Evolutionary conservation across 2,113 vertebrate species (phyloP), one percentile per base, ranked within the genome.

Genomic region (Aspidoscelis tigris): DNA sequence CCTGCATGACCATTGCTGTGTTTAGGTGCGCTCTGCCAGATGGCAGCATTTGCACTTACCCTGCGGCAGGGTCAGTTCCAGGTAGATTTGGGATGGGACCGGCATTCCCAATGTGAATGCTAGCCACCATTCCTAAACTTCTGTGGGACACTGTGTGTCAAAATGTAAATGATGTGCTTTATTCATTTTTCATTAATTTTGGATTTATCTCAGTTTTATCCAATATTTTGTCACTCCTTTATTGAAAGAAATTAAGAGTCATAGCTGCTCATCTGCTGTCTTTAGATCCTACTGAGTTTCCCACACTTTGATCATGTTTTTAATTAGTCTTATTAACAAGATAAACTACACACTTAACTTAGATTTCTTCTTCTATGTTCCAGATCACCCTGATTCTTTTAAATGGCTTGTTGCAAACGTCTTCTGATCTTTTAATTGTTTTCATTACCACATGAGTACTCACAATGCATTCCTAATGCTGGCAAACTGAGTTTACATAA

Each of bases 271-370:
- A 24, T 43, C 61, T 82, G 65, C 53, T 21, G n/a, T n/a, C 18
- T 78, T 78, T 41, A 73, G 43, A 78, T 78, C 55, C 11, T 82
- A 22, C 55, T 78, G 44, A 43, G 44, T 74, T 77, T 44, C 80
- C 47, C 71, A 55, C 20, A 76, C 72, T 88, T 88, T 83, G 81
- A 80, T 83, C 8, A 44, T 75, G 11, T 76, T 66, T 76, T 47
- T 80, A 81, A 82, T 85, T 82, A 78, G 55, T 71, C 71, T 85
- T 69, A 77, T 87, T 87, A 80, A 26, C 58, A 76, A 71, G 58
- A 47, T 70, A 81, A 85, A 89, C 76, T 81, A 78, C 58, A 80
- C 0, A 2, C 58, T 73, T 87, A 66, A 65, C 6, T 73, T 4
- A 3, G 41, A 3, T 24, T 2, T 68, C 1, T 47, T 65, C 39